Evolutionary conservation across 2,113 vertebrate genomes (phyloP), one percentile per base, ranked within the genome.

Genomic region (Mustela nigripes): DNA sequence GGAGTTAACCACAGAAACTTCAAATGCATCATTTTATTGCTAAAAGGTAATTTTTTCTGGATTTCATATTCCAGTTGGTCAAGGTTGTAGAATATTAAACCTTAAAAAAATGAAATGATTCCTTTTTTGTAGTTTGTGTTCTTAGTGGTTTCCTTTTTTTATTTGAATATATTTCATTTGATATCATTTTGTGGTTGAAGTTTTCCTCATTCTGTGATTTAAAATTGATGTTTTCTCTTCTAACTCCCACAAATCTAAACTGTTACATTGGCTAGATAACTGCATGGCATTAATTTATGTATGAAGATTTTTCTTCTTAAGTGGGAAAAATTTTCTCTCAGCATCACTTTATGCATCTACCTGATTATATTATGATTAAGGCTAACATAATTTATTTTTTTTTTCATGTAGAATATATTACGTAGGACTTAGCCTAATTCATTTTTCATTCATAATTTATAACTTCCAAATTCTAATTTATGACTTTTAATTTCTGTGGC

Each of bases 181-280:
- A 62, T 90, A 60, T 36, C 1, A 96, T 82, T 91, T 95, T 18
- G 4, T 87, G 6, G 8, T 88, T 80, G 3, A 67, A n/a, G 12
- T 67, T 95, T 89, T 69, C 26, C 67, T 71, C 36, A 71, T 93
- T 73, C 24, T 92, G 3, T 24, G 24, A 94, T 36, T 62, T 76
- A 78, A 96, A 96, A 62, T 31, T 56, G 0, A 67, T 93, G 0
- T 39, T 94, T 97, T 62, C 56, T 94, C 16, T 92, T 95, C n/a
- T 4, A 76, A 14, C 1, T 93, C 53, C 4, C 7, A 89, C 31
- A 60, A 24, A 19, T 39, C 28, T 94, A 73, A 74, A 62, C 6
- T 96, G 18, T 67, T 90, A 26, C 19, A 31, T 71, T 86, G 19
- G 8, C 7, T 90, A 39, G 10, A 76, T 45, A 86, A 93, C 28